These are phyloP conservation scores for Lissocephala sabroskyi DNA, from an alignment of 2,888 invertebrate species.

Conservation along the genomic window DNA sequence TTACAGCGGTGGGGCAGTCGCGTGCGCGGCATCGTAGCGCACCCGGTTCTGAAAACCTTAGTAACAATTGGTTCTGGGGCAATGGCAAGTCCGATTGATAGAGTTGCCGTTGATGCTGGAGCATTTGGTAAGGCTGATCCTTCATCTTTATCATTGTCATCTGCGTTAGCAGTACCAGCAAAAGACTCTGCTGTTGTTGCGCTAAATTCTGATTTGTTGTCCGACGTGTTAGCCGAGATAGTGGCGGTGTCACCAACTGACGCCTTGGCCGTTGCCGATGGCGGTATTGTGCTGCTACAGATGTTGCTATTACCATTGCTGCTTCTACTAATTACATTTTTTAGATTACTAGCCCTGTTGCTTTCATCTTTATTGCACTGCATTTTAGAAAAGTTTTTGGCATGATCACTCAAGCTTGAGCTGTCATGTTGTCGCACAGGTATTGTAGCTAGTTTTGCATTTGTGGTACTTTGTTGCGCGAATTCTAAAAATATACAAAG, in stretches of 20 bases:
- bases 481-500: too few relatives aligned
- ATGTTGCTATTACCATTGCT: conserved; percentile 46
- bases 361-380: conserved; percentile 66
- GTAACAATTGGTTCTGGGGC: conserved; percentile 33
- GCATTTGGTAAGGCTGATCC: too few relatives aligned
- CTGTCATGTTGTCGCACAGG: conserved; percentile 51
- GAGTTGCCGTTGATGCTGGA: conserved; percentile 26
- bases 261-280: conserved; percentile 33
- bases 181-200: conserved; percentile 7
- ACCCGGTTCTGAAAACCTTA: conserved; percentile 61
- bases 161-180: background rate
- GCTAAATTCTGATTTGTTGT: conserved; percentile 63
- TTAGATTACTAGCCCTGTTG: conserved; percentile 63
- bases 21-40: conserved; percentile 67
- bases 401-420: too few relatives aligned
- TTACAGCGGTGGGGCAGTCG: conserved; percentile 46
- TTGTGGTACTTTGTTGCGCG: too few relatives aligned
- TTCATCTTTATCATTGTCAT: background rate
- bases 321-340: conserved; percentile 63
- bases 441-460: too few relatives aligned
- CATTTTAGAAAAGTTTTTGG: conserved; percentile 54
- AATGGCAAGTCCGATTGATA: conserved; percentile 30
- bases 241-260: conserved; percentile 35
- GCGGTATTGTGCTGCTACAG: conserved; percentile 22
- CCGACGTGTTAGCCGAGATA: conserved; percentile 57